These are phyloP conservation scores for Branchipolynoe longqiensis DNA, from an alignment of 2,888 invertebrate genomes.

Conservation along the genomic window DNA sequence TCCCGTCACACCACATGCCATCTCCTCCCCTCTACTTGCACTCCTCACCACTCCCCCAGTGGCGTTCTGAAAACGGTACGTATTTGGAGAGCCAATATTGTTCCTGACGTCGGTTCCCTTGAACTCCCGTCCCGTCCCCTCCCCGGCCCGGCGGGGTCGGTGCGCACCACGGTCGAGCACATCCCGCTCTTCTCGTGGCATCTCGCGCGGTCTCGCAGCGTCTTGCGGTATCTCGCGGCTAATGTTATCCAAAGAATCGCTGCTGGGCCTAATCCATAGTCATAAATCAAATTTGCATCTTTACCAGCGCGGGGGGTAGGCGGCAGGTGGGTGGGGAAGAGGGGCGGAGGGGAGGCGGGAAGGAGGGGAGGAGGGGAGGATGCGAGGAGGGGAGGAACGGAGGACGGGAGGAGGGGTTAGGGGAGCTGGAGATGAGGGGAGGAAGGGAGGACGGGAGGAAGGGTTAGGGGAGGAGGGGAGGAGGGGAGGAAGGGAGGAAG, in stretches of 20 bases:
- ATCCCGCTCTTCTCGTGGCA: too few relatives aligned
- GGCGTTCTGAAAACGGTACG: background rate
- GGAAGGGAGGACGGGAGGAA: background rate
- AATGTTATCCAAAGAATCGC: slow-evolving; percentile 51
- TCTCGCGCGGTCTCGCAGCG: too few relatives aligned
- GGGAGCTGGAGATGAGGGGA: too few relatives aligned
- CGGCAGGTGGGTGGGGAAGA: background rate
- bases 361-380: too few relatives aligned
- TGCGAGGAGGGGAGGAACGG: background rate
- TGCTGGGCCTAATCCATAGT: slow-evolving; percentile 50
- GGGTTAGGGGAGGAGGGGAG: slow-evolving; percentile 17
- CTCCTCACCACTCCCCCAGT: slow-evolving; percentile 2
- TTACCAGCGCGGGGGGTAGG: background rate
- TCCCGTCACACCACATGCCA: background rate
- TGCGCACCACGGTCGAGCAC: background rate
- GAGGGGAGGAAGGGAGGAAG: slow-evolving; percentile 13
- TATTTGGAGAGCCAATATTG: slow-evolving; percentile 46
- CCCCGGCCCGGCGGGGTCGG: background rate
- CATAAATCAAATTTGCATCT: slow-evolving; percentile 55
- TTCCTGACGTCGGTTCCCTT: slow-evolving; percentile 47
- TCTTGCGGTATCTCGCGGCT: too few relatives aligned
- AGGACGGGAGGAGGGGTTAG: too few relatives aligned
- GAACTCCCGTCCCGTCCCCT: slow-evolving; percentile 22
- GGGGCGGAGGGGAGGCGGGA: background rate
- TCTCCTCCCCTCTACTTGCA: background rate